Evolutionary conservation across 2,797 vertebrate species (phyloP), one percentile per base, ranked within the genome.

Genomic region (Steatocranus sp.): DNA sequence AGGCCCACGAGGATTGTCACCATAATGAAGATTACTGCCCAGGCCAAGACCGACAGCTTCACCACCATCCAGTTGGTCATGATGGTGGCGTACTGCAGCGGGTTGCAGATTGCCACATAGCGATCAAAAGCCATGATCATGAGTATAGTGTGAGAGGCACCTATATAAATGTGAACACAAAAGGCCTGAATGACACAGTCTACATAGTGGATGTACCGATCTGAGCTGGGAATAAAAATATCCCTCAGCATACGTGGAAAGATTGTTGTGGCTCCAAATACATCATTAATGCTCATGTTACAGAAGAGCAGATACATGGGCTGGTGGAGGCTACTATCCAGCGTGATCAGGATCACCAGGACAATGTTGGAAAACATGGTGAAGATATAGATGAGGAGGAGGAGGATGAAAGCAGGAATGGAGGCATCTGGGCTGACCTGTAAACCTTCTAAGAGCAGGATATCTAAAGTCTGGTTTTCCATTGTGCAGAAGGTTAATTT

Each of bases 391-490:
- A 56, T 56, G 53, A 56, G 8, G 53, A 56, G 1, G 53, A 56
- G 53, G 25, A 56, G 1, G 25, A 17, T 9, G 0, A 56, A 56
- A 0, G 53, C 0, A 0, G 25, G 53, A 30, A 56, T 56, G 53
- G 53, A 30, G 0, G 53, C 53, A 56, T 56, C 25, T 30, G 53
- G 0, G 25, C 2, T 56, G 53, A 56, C 5, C 1, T 56, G 53
- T 56, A 56, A 56, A 56, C 53, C 53, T 56, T 56, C 53, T 56
- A 56, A 56, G 5, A 56, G 25, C 53, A 56, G 53, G 25, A 56
- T 56, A 4, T 56, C 53, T 30, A 0, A 56, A 0, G 53, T 56
- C 15, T 56, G 53, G 2, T 56, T 56, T 56, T 56, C 53, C 25
- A 30, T 56, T 6, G 15, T 30, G 1, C 53, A 56, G 53, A 56